Percentiles rank a stretch among this genome's conserved stretches.
These are phyloP conservation scores for Drosophila pseudotalamancana DNA, from an alignment of 2,888 invertebrate genomes.

Conservation along the genomic window DNA sequence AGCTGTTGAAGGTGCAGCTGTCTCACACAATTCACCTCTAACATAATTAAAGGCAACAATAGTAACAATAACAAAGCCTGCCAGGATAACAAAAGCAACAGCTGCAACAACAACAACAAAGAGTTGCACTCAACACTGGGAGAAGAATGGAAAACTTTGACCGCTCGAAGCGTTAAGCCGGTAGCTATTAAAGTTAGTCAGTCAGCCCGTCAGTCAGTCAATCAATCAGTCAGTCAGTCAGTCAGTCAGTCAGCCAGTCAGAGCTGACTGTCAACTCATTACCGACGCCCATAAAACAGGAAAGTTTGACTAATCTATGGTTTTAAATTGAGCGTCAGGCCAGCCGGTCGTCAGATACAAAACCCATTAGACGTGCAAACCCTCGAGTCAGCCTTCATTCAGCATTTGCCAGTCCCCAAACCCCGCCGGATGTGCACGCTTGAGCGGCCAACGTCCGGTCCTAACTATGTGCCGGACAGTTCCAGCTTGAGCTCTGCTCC, in stretches of 20 bases:
- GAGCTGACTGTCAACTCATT: constrained; percentile 52
- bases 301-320: constrained; percentile 58
- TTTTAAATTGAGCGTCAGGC: constrained; percentile 38
- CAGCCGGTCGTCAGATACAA: constrained; percentile 11
- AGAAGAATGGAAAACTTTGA: constrained; percentile 67
- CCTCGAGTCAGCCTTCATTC: background rate
- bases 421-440: constrained; percentile 18
- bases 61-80: constrained; percentile 28
- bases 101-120: constrained; percentile 7
- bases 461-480: background rate
- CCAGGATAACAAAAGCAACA: constrained; percentile 4
- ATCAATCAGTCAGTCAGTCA: background rate
- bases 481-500: constrained; percentile 1
- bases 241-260: background rate
- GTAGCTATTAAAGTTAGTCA: constrained; percentile 44
- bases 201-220: constrained; percentile 2
- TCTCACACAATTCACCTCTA: constrained; percentile 12
- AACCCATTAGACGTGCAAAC: constrained; percentile 22
- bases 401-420: too few relatives aligned
- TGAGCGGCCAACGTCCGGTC: constrained; percentile 31
- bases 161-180: constrained; percentile 37
- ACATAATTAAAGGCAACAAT: constrained; percentile 49
- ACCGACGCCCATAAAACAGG: constrained; percentile 36
- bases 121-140: constrained; percentile 26
- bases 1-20: constrained; percentile 30